A percentile compares a stretch with the other conserved stretches of the same genome.
These are phyloP conservation scores for Cantharis nigra DNA, from an alignment of 2,888 invertebrate genomes.

Conservation along the genomic window DNA sequence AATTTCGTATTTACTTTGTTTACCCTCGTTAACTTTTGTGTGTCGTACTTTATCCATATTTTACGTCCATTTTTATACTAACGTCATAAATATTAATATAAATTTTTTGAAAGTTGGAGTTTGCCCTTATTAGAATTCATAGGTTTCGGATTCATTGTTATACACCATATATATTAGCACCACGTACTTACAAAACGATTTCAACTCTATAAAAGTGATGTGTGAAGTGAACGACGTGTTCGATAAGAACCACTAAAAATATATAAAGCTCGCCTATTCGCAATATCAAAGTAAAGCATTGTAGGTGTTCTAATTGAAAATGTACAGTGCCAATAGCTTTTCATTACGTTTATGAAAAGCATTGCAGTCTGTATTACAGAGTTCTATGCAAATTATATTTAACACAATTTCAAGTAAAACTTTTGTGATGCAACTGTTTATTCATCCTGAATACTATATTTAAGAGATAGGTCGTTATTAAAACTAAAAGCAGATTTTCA, in stretches of 20 bases:
- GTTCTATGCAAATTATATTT: not conserved
- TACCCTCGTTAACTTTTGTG: slow-evolving; percentile 25
- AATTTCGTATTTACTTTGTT: slow-evolving; percentile 25
- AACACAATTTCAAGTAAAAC: not conserved
- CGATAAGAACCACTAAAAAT: slow-evolving; percentile 14
- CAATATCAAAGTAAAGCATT: slow-evolving; percentile 2
- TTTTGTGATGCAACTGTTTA: not conserved
- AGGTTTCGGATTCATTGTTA: slow-evolving; percentile 15
- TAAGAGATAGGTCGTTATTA: too few relatives aligned
- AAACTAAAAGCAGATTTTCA: too few relatives aligned
- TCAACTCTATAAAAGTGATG: slow-evolving; percentile 22
- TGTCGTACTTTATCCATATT: slow-evolving; percentile 24
- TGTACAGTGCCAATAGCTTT: not conserved
- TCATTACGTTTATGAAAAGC: not conserved
- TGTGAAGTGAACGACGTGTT: slow-evolving; percentile 20
- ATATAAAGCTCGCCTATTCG: not conserved
- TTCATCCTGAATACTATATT: not conserved
- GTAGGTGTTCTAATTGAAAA: not conserved
- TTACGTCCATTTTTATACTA: slow-evolving; percentile 27
- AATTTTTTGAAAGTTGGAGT: not conserved
- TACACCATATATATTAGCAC: slow-evolving; percentile 12
- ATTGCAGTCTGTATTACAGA: not conserved
- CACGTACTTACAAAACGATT: slow-evolving; percentile 20
- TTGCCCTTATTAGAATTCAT: slow-evolving; percentile 3
- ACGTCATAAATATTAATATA: slow-evolving; percentile 22